Evolutionary conservation across 2,113 vertebrate genomes (phyloP), one percentile per base, ranked within the genome.

Genomic region (Ceratotherium simum): DNA sequence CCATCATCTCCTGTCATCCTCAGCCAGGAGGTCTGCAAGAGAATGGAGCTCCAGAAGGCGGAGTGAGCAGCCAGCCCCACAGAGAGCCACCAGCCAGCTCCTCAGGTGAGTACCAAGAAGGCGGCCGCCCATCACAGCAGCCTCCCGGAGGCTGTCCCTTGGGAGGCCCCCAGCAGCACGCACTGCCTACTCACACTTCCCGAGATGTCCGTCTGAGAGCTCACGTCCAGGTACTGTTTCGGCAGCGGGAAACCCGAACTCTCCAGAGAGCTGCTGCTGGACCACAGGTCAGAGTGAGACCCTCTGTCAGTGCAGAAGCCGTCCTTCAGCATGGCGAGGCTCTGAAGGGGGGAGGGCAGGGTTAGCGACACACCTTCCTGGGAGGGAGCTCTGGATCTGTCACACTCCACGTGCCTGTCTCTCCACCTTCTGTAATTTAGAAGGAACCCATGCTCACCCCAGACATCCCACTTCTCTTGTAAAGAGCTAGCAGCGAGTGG

Each of bases 121-220:
- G 31, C 8, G 6, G 6, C 5, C 0, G 1, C 27, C 54, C 20
- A 3, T 12, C 14, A 13, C 12, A 36, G 46, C 18, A 23, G 36
- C 12, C 42, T 82, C 39, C 64, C 2, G 18, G 39, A 12, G 13
- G 6, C 31, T 3, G 27, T 25, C 27, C 5, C 14, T 4, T 0
- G 2, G 18, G 10, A 42, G 48, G 23, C 13, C 20, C 29, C 36
- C 11, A 1, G 17, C 4, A 12, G 13, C 14, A 17, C 0, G 0
- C 7, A 0, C 6, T 0, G 36, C 13, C 90, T 90, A 99, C 99
- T 99, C 98, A 99, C 99, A 80, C 99, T 99, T n/a, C 99, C 99
- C 0, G 99, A 99, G 95, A 99, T 98, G 94, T 99, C 99, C 0
- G 99, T 99, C 98, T 99, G 99, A 33, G 99, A 99, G 98, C 99